A percentile compares a stretch with the other conserved stretches of the same genome.
These are phyloP conservation scores for Laothoe populi DNA, from an alignment of 2,888 invertebrate genomes.

Conservation along the genomic window DNA sequence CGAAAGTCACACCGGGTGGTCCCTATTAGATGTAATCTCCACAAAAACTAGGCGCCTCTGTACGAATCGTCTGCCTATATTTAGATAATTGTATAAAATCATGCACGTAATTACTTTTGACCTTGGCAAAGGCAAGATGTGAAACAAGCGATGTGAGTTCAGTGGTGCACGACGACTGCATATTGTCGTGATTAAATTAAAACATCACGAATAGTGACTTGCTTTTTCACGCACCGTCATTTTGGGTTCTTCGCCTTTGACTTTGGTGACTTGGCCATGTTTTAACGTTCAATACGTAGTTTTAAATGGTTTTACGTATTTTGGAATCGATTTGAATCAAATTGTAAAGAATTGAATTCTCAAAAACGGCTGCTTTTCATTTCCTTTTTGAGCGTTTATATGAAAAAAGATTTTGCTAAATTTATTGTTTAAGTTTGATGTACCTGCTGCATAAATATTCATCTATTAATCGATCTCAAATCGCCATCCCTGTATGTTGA, in stretches of 20 bases:
- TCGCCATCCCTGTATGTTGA: too few relatives aligned
- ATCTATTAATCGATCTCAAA: too few relatives aligned
- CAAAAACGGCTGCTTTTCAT: too few relatives aligned
- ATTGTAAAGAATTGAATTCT: too few relatives aligned
- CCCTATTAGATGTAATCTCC: slow-evolving; percentile 7
- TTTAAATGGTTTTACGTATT: too few relatives aligned
- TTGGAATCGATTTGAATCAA: too few relatives aligned
- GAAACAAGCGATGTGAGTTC: slow-evolving; percentile 53
- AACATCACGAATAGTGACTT: slow-evolving; percentile 37
- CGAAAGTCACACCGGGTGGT: background rate
- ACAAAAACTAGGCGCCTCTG: slow-evolving; percentile 25
- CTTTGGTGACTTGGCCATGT: slow-evolving; percentile 19
- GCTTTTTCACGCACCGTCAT: background rate
- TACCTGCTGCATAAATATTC: too few relatives aligned
- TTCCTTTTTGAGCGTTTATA: too few relatives aligned
- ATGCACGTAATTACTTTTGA: slow-evolving; percentile 50
- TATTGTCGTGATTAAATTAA: slow-evolving; percentile 49
- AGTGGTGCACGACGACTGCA: slow-evolving; percentile 54
- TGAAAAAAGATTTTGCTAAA: too few relatives aligned
- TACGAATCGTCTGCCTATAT: slow-evolving; percentile 33
- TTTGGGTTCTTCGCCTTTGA: background rate
- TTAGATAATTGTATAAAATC: slow-evolving; percentile 49
- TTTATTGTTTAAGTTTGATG: too few relatives aligned
- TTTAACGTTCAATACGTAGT: background rate
- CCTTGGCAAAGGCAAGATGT: slow-evolving; percentile 59